These are phyloP conservation scores for Centruroides vittatus DNA, from an alignment of 1,140 invertebrate genomes.

Conservation along the genomic window DNA sequence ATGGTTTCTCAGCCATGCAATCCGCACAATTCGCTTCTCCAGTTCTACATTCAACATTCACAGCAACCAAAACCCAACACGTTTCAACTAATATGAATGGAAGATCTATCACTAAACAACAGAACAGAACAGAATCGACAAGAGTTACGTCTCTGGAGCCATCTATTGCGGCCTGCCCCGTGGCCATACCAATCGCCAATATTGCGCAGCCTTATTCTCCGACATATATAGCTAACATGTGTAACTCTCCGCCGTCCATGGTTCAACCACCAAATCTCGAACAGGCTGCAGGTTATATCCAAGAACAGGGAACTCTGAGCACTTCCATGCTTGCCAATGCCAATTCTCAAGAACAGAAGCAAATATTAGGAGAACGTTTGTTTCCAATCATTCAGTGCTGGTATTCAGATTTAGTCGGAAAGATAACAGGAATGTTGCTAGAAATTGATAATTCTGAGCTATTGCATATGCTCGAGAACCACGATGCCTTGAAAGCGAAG, in stretches of 20 bases:
- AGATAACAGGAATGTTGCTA: slow-evolving; percentile 98
- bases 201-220: slow-evolving; percentile 47
- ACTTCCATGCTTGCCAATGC: slow-evolving; percentile 87
- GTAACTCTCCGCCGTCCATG: not conserved
- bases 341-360: slow-evolving; percentile 88
- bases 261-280: not conserved
- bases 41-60: slow-evolving; percentile 38
- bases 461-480: slow-evolving; percentile 95
- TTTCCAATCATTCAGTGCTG: slow-evolving; percentile 94
- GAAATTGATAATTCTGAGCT: slow-evolving; percentile 99
- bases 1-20: slow-evolving; percentile 51
- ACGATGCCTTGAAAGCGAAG: slow-evolving; percentile 42
- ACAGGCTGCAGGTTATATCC: slow-evolving; percentile 19
- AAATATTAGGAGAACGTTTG: slow-evolving; percentile 94
- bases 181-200: slow-evolving; percentile 16
- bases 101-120: slow-evolving; percentile 59
- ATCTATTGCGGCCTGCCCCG: slow-evolving; percentile 34
- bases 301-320: slow-evolving; percentile 88
- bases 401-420: slow-evolving; percentile 84
- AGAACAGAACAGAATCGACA: slow-evolving; percentile 16
- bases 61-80: slow-evolving; percentile 44
- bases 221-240: slow-evolving; percentile 25
- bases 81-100: slow-evolving; percentile 56
- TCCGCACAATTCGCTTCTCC: slow-evolving; percentile 29
- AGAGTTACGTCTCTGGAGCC: slow-evolving; percentile 14